These are phyloP conservation scores for Drosophila mayri DNA, from an alignment of 1,140 invertebrate species.

Conservation along the genomic window DNA sequence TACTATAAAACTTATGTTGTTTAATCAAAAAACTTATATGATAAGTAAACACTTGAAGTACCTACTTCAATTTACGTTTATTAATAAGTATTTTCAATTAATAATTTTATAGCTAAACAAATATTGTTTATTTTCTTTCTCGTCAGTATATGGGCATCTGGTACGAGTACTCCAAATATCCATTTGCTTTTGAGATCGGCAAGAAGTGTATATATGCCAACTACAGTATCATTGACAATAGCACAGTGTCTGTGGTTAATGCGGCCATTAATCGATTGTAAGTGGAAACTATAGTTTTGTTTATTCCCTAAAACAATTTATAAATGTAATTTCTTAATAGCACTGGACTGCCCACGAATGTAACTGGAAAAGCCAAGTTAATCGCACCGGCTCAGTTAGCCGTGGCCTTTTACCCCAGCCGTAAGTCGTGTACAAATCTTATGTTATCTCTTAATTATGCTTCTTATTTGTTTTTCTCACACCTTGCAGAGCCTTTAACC, in stretches of 20 bases:
- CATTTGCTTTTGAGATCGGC: slow-evolving; percentile 90
- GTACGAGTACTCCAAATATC: slow-evolving; percentile 92
- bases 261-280: slow-evolving; percentile 85
- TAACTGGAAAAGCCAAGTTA: slow-evolving; percentile 85
- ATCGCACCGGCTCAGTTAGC: slow-evolving; percentile 74
- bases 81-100: neutral
- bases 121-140: neutral
- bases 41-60: slow-evolving; percentile 1
- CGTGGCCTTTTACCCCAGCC: slow-evolving; percentile 55
- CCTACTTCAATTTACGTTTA: neutral
- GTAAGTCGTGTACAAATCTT: slow-evolving; percentile 35
- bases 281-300: slow-evolving; percentile 70
- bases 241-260: slow-evolving; percentile 87
- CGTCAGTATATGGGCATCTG: slow-evolving; percentile 89
- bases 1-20: neutral
- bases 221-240: slow-evolving; percentile 87
- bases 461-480: neutral
- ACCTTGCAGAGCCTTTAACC: slow-evolving; percentile 86
- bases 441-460: neutral
- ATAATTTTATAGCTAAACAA: neutral
- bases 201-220: slow-evolving; percentile 91
- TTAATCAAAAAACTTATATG: neutral
- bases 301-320: neutral
- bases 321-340: slow-evolving; percentile 10
- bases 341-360: slow-evolving; percentile 65